Percentiles rank a stretch among this genome's conserved stretches.
Evolutionary conservation across 2,113 vertebrate species (phyloP).

Genomic region (Amblyopsis rosae): DNA sequence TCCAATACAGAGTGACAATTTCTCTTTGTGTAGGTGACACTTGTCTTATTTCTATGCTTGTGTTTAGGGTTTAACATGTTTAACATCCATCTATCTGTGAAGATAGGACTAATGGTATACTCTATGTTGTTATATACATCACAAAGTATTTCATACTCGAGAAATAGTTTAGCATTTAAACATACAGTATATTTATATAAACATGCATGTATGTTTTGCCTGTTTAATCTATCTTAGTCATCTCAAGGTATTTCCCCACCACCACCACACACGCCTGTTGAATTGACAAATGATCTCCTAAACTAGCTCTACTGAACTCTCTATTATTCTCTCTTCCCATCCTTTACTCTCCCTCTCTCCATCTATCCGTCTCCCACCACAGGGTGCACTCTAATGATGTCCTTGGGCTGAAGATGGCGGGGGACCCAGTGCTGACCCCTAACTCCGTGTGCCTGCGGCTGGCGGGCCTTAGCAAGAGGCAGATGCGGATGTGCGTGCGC

Average conservation of each 20-base stretch:
- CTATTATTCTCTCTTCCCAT: slow-evolving; percentile 1
- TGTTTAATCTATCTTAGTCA: not conserved
- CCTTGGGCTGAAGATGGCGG: slow-evolving; percentile 87
- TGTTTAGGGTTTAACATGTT: slow-evolving; percentile 10
- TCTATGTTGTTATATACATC: not conserved
- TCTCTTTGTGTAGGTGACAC: slow-evolving; percentile 13
- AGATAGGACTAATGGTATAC: too few relatives aligned
- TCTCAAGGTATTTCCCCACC: slow-evolving; percentile 9
- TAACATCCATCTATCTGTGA: too few relatives aligned
- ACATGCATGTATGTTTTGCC: not conserved
- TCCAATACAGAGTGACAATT: slow-evolving; percentile 7
- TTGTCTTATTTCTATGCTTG: slow-evolving; percentile 5
- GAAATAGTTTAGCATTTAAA: not conserved
- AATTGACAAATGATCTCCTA: slow-evolving; percentile 52
- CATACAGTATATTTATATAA: too few relatives aligned
- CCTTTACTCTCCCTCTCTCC: not conserved
- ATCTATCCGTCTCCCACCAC: slow-evolving; percentile 20
- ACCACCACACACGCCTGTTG: slow-evolving; percentile 25
- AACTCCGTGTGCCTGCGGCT: slow-evolving; percentile 87
- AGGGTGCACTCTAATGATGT: slow-evolving; percentile 89
- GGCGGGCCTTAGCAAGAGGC: slow-evolving; percentile 86
- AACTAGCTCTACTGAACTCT: slow-evolving; percentile 28
- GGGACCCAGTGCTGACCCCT: slow-evolving; percentile 86
- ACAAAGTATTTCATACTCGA: slow-evolving; percentile 15
- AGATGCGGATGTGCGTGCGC: slow-evolving; percentile 86